Evolutionary conservation across 2,797 vertebrate species (phyloP).

Genomic region (Gobionotothen gibberifrons): DNA sequence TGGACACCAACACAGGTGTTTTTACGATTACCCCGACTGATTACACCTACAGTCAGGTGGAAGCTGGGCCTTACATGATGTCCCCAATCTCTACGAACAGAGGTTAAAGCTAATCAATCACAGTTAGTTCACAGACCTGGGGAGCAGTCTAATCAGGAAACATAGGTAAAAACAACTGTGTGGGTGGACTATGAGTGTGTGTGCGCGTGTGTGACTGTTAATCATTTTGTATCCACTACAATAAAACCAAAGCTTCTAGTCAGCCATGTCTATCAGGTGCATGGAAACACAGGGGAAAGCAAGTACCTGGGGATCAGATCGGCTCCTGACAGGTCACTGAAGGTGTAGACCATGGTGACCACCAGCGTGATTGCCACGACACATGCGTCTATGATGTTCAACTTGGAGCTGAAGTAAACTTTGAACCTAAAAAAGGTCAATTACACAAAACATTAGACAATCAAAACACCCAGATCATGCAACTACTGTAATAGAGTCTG

Average conservation of each 20-base stretch:
- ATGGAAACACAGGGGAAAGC: neutral
- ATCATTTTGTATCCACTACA: neutral
- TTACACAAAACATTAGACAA: neutral
- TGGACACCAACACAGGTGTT: neutral
- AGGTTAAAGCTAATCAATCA: neutral
- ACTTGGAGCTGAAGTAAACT: conserved; percentile 88
- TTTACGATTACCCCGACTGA: neutral
- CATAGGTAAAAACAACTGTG: neutral
- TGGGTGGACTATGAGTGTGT: no score
- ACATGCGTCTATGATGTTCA: conserved; percentile 89
- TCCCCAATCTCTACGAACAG: neutral
- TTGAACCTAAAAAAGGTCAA: conserved; percentile 81
- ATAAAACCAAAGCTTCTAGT: neutral
- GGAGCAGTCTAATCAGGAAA: neutral
- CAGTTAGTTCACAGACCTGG: neutral
- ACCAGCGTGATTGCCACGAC: conserved; percentile 88
- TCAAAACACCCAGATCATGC: neutral
- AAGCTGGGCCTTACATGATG: neutral
- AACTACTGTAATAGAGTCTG: neutral
- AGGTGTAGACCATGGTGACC: conserved; percentile 87
- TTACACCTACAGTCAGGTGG: neutral
- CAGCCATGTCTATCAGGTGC: no score
- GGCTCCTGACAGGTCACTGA: conserved; percentile 80
- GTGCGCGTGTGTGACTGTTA: no score
- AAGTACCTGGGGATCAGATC: conserved; percentile 89